Base-by-base conservation (phyloP, 2,113 vertebrate species). In the Pampusana beccarii region DNA sequence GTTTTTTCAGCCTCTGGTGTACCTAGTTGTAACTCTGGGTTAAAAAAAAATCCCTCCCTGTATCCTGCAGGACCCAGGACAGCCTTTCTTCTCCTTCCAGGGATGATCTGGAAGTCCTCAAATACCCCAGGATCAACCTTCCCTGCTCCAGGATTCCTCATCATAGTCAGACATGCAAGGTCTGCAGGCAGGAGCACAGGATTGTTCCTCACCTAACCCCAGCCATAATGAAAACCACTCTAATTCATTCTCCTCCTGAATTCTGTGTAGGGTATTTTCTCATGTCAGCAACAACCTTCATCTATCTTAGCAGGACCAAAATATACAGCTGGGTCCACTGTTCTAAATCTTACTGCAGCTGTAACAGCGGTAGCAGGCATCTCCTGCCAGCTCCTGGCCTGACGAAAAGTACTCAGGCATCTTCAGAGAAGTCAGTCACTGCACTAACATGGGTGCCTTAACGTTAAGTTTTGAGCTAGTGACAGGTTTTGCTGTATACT, bases 401-500 rank as follows among this genome's bases (percentile, higher is more conserved):
- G 34, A 80, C 34, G 88, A 88, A 87, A 70, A 24, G 38, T 71
- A 4, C 29, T 56, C 1, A 9, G 53, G 20, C 2, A 0, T 75
- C 87, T 87, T 82, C 88, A 64, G 42, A 60, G 53, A 34, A 87
- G 88, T 88, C 53, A 77, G 46, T 54, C 85, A 65, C 42, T 31
- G 29, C 7, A 23, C 54, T 72, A 65, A 82, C 21, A 64, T 20
- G 1, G 19, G 31, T 75, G 44, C 16, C 11, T 87, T 60, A 33
- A 75, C 57, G 62, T 61, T 92, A 85, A 75, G 94, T 96, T 66
- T 72, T 46, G 17, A 87, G 78, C 50, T 70, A 38, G 36, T 90
- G 90, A 69, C 66, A 94, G 42, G 77, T 86, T 53, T 31, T 90
- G 48, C 62, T 90, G 24, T 77, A n/a, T n/a, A 8, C 53, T 90